Percentiles rank a stretch among this genome's conserved stretches.
Evolutionary conservation across 2,888 invertebrate species (phyloP).

Genomic region (Cerceris rybyensis): DNA sequence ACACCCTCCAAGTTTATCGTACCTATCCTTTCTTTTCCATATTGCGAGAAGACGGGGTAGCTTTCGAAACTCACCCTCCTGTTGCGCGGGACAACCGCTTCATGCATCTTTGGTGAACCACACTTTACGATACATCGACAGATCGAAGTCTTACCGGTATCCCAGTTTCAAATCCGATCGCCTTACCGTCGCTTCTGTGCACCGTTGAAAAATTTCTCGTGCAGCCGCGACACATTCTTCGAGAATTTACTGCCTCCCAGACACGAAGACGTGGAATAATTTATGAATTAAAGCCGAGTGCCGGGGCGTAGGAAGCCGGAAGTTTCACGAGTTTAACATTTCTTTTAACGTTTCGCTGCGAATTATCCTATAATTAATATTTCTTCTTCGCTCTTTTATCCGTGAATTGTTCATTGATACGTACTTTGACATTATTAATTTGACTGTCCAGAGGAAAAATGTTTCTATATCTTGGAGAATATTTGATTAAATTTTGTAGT

Average conservation of each 20-base stretch:
- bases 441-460: background rate
- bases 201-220: conserved; percentile 45
- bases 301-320: background rate
- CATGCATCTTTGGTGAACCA: conserved; percentile 58
- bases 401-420: background rate
- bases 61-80: conserved; percentile 50
- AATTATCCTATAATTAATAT: conserved; percentile 8
- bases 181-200: conserved; percentile 8
- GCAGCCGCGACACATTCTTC: conserved; percentile 11
- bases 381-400: background rate
- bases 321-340: conserved; percentile 13
- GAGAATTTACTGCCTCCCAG: conserved; percentile 37
- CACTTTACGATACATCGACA: conserved; percentile 35
- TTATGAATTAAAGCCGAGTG: conserved; percentile 50
- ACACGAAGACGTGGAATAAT: conserved; percentile 30
- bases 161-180: conserved; percentile 25
- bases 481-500: too few species aligned
- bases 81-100: conserved; percentile 56
- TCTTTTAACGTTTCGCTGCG: background rate
- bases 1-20: conserved; percentile 20
- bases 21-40: conserved; percentile 31
- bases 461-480: background rate
- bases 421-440: background rate
- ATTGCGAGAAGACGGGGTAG: conserved; percentile 17
- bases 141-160: conserved; percentile 21